Conservation (phyloP, 2,797 vertebrate genomes). For the Novumbra hubbsi region DNA sequence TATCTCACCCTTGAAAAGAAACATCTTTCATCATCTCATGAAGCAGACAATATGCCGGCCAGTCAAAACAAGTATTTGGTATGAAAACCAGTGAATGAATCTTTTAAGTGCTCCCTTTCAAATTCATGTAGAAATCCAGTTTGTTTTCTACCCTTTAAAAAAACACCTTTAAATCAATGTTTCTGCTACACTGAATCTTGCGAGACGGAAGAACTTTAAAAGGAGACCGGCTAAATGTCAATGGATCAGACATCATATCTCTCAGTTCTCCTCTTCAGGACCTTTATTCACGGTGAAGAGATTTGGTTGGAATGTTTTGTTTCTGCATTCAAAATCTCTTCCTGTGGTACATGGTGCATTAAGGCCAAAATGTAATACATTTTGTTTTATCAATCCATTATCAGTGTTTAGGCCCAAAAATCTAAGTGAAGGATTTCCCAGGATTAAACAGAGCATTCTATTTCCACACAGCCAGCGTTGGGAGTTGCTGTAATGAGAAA, state of each 20-base stretch:
- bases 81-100: background rate
- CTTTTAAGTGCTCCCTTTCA: background rate
- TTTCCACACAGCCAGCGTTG: background rate
- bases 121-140: background rate
- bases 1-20: no score
- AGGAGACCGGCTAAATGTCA: background rate
- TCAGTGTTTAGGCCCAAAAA: background rate
- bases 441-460: background rate
- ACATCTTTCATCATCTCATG: background rate
- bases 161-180: background rate
- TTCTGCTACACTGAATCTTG: conserved; percentile 4
- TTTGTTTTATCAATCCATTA: background rate
- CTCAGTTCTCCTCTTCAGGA: background rate
- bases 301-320: background rate
- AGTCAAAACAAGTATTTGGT: background rate
- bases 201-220: conserved; percentile 2
- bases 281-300: background rate
- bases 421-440: background rate
- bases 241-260: background rate
- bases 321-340: background rate
- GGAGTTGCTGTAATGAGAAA: background rate
- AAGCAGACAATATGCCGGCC: background rate
- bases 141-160: background rate
- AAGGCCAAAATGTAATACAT: background rate
- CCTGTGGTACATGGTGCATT: background rate